A percentile compares a stretch with the other conserved stretches of the same genome.
phyloP scores from a whole-genome alignment of 1,140 invertebrate species.

The Aphelinus certus region DNA sequence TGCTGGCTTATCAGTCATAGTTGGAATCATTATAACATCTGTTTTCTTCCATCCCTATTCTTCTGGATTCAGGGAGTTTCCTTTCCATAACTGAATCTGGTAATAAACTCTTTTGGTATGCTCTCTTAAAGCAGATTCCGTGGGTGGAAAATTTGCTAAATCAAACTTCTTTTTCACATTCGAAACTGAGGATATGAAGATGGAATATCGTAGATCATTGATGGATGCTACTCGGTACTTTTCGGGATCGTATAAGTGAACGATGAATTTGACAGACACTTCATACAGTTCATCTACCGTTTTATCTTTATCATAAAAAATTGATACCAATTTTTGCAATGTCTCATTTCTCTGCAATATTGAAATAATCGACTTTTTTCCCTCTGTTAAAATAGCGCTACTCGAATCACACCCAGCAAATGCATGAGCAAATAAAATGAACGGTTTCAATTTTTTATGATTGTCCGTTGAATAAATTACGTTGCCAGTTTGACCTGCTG shows the following conservation, averaged over 20 bases:
- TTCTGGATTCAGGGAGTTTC: constrained; percentile 54
- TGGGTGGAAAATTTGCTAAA: constrained; percentile 44
- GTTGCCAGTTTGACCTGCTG: background rate
- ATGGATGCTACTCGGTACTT: too few species aligned
- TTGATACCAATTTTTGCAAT: background rate
- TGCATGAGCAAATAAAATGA: constrained; percentile 39
- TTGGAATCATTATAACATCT: background rate
- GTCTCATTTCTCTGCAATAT: constrained; percentile 19
- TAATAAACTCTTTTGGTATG: constrained; percentile 57
- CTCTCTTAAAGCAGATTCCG: constrained; percentile 33
- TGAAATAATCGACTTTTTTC: constrained; percentile 32
- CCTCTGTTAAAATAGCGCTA: constrained; percentile 29
- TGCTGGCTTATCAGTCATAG: too few species aligned
- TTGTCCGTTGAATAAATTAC: constrained; percentile 17
- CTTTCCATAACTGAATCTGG: constrained; percentile 59
- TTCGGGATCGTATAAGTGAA: too few species aligned
- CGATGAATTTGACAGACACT: background rate
- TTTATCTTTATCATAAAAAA: background rate
- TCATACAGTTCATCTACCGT: background rate
- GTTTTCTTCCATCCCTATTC: constrained; percentile 51
- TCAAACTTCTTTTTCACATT: constrained; percentile 3
- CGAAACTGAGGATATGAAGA: too few species aligned
- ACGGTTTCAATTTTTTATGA: constrained; percentile 24
- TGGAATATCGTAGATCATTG: too few species aligned
- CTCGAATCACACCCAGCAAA: background rate